Base-by-base conservation (phyloP, 2,797 vertebrate species). In the Pseudochirops cupreus region DNA sequence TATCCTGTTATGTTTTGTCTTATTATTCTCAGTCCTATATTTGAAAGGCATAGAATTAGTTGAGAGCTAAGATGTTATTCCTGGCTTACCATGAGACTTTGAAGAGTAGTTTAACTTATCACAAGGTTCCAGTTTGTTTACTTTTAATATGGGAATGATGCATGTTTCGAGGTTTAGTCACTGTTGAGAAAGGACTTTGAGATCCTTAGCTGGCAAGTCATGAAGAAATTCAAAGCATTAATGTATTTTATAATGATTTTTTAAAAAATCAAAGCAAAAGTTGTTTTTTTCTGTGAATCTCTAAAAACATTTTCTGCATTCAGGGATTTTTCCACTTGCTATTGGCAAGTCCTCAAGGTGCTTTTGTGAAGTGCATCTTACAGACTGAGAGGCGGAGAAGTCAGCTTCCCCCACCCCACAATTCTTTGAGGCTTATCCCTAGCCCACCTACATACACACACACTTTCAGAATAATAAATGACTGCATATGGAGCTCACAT, bases 271-370 rank as follows among this genome's bases (percentile, higher is more conserved):
- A 39, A 95, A 82, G 14, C 10, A 52, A n/a, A 18, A 90, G 14
- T 90, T 93, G 52, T 67, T 74, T 53, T 97, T 58, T 57, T 94
- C 53, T 29, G 31, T 24, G 56, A 57, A 50, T 57, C 94, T 95
- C 55, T 87, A 16, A 94, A 92, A 94, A 0, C 46, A 39, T 90
- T 91, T 50, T 90, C 33, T 33, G 92, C 91, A 93, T 92, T 93
- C 87, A 95, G 96, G 94, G 97, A 95, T 56, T 96, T 97, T 98
- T 98, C 91, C 29, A 74, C 62, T 89, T 46, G 18, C 52, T 0
- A 21, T 90, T 94, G 53, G 89, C 50, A 94, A 97, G 94, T 95
- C 92, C 96, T 98, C 97, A 95, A 98, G 97, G 97, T 98, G 97
- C 98, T 97, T 97, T 95, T 95, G 97, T 96, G 94, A 97, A 97